Base-by-base conservation (phyloP, 2,888 invertebrate genomes). In the Dryomyza anilis region DNA sequence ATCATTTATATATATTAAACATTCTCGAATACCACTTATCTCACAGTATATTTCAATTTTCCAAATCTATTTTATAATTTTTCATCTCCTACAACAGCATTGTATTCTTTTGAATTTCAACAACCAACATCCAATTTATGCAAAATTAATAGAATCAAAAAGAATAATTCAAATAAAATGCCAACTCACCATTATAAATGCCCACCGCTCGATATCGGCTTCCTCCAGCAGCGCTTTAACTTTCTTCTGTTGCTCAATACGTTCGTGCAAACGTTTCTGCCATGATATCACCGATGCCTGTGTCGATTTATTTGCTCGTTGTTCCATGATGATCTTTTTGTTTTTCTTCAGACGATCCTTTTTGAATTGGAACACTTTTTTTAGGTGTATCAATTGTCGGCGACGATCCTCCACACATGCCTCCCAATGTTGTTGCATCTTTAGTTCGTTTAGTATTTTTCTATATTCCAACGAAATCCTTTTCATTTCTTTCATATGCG, bases 311-410 rank as follows among this genome's bases (percentile, higher is more conserved):
- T 53, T 29, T 7, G 61, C 1, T 0, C 72, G 72, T 16, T 69
- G 71, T 8, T 74, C 75, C 0, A 66, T 46, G 30, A 77, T 45
- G 1, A 62, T 57, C 2, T 71, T 71, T 48, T 76, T 64, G 30
- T 79, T 76, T 52, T 70, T 77, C n/a, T 77, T 73, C 2, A 76
- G 69, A 3, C 80, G 75, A 33, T 79, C 78, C 53, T 75, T 76
- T 43, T 81, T 81, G 23, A 77, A 76, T 58, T 79, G 78, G 29
- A 77, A 74, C 14, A 75, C 66, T 63, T 81, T 82, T 68, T 83
- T 83, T 3, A 80, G 63, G n/a, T 74, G 75, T 29, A 83, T 82
- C 10, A 82, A 56, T 12, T 76, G 73, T 27, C 80, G 80, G 5
- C 79, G 73, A 64, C 77, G 73, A 43, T 80, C 46, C 66, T 83